Evolutionary conservation across 2,888 invertebrate genomes (phyloP).

Genomic region (Bellardia pandia): DNA sequence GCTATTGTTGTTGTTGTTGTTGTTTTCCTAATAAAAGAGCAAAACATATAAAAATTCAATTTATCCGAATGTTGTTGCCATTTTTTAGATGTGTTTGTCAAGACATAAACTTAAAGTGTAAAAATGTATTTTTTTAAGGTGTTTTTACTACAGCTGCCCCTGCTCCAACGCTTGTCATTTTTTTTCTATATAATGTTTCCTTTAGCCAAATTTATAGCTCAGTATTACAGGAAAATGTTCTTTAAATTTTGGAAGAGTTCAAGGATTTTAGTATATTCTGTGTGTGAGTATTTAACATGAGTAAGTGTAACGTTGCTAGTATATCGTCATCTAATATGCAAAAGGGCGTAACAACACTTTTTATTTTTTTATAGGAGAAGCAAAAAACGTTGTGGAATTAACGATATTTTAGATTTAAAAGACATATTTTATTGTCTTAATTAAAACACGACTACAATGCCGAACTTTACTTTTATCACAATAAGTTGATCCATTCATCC

Average conservation of each 20-base stretch:
- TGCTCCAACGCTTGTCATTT: not conserved
- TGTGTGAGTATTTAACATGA: not conserved
- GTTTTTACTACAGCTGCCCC: not conserved
- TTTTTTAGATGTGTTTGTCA: conserved; percentile 42
- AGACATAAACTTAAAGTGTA: conserved; percentile 39
- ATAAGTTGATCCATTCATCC: no score
- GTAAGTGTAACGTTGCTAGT: not conserved
- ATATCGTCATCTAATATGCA: no score
- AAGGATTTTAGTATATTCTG: conserved; percentile 19
- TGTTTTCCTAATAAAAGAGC: conserved; percentile 17
- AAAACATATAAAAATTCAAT: conserved; percentile 65
- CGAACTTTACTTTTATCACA: no score
- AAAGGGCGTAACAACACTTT: no score
- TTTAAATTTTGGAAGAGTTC: not conserved
- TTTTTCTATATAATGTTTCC: conserved; percentile 14
- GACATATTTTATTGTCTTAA: no score
- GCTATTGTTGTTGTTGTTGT: not conserved
- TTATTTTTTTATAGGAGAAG: no score
- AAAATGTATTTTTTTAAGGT: conserved; percentile 26
- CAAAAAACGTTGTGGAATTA: no score
- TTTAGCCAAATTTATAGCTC: conserved; percentile 17
- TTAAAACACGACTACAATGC: no score
- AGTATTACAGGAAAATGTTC: not conserved
- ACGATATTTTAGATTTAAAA: no score
- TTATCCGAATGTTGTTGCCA: conserved; percentile 37